Conservation (phyloP, 2,888 invertebrate genomes). For the Amiota mariae region DNA sequence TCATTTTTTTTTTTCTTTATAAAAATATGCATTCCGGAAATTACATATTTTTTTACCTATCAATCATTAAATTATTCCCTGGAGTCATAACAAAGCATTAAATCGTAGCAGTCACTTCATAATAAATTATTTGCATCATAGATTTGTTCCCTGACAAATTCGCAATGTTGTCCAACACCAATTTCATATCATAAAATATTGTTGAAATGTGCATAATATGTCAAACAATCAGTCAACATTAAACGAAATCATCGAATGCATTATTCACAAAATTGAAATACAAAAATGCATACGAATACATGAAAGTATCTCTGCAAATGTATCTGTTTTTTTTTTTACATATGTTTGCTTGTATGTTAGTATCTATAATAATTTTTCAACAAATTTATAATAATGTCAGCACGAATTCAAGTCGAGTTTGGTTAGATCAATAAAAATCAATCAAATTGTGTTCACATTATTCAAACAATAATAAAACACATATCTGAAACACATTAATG, state of each 20-base stretch:
- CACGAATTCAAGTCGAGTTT: constrained; percentile 59
- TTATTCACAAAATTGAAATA: not conserved
- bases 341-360: not conserved
- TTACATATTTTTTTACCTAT: too few species aligned
- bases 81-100: too few species aligned
- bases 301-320: not conserved
- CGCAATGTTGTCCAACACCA: too few species aligned
- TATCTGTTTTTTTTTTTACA: too few species aligned
- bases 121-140: too few species aligned
- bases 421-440: constrained; percentile 61
- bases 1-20: too few species aligned
- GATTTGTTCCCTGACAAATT: too few species aligned
- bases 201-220: constrained; percentile 10
- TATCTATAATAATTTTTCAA: constrained; percentile 14
- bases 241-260: not conserved
- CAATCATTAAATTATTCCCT: too few species aligned
- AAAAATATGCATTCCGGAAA: too few species aligned
- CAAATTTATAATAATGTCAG: constrained; percentile 58
- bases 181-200: too few species aligned
- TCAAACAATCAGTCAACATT: constrained; percentile 11
- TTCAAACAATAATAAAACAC: not conserved
- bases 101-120: too few species aligned
- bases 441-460: constrained; percentile 44
- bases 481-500: not conserved
- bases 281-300: not conserved